These are phyloP conservation scores for Brachyopa scutellaris DNA, from an alignment of 2,888 invertebrate genomes.

Conservation along the genomic window DNA sequence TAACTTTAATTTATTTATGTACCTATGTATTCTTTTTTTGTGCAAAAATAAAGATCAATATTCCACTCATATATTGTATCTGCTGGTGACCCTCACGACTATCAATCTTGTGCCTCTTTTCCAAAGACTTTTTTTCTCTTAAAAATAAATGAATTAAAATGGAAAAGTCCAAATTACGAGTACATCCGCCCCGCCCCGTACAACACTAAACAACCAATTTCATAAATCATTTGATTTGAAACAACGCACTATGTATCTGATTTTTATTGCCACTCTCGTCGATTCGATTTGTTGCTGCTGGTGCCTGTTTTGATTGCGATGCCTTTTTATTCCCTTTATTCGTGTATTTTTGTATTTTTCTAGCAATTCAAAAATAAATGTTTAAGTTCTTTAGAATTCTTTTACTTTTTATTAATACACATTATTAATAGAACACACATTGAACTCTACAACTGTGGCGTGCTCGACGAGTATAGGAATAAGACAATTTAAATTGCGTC, in stretches of 20 bases:
- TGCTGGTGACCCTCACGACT: conserved; percentile 19
- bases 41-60: conserved; percentile 20
- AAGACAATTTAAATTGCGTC: conserved; percentile 72
- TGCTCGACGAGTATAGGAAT: conserved; percentile 49
- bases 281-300: conserved; percentile 8
- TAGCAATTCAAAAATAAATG: conserved; percentile 56
- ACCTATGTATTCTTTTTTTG: conserved; percentile 15
- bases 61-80: conserved; percentile 32
- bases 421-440: conserved; percentile 67
- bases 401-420: conserved; percentile 58
- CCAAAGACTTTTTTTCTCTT: neutral
- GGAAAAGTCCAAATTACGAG: neutral
- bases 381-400: conserved; percentile 60
- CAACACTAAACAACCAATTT: conserved; percentile 57
- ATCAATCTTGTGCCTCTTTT: conserved; percentile 13
- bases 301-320: conserved; percentile 43
- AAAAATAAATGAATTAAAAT: conserved; percentile 13
- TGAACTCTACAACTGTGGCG: conserved; percentile 58
- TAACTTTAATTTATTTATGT: neutral
- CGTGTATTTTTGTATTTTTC: conserved; percentile 70
- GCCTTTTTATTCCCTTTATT: conserved; percentile 41
- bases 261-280: conserved; percentile 30
- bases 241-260: conserved; percentile 55
- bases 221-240: conserved; percentile 74
- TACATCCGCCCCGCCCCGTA: neutral